These are phyloP conservation scores for Nasonovia ribisnigri DNA, from an alignment of 2,888 invertebrate species.

Conservation along the genomic window DNA sequence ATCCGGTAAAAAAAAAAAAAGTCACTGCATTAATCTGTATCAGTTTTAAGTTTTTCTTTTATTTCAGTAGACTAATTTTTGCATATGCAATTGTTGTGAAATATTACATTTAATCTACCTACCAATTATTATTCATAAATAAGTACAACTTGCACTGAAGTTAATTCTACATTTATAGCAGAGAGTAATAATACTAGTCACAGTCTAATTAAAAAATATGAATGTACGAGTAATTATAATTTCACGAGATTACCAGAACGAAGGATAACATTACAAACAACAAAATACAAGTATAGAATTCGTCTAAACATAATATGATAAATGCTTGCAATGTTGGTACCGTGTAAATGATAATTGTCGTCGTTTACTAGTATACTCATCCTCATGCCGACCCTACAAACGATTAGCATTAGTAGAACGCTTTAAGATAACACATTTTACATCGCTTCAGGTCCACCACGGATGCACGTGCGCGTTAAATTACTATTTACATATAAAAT, in stretches of 20 bases:
- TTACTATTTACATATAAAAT: conserved; percentile 45
- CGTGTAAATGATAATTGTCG: conserved; percentile 55
- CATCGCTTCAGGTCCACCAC: background rate
- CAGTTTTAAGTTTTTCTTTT: no score
- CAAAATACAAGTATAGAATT: conserved; percentile 20
- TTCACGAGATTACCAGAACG: background rate
- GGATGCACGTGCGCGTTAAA: conserved; percentile 26
- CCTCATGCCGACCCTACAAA: conserved; percentile 35
- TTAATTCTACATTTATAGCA: no score
- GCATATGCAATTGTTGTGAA: no score
- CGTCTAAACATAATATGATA: conserved; percentile 16
- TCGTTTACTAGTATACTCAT: conserved; percentile 15
- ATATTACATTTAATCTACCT: no score
- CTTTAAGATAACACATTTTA: conserved; percentile 41
- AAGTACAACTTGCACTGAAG: no score
- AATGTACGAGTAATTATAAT: background rate
- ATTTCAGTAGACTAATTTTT: no score
- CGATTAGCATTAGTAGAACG: conserved; percentile 43
- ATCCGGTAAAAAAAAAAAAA: no score
- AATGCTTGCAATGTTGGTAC: background rate
- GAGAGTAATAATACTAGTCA: no score
- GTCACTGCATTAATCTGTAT: no score
- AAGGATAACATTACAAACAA: background rate
- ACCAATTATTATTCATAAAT: no score
- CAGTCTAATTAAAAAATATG: conserved; percentile 41